Percentiles rank a stretch among this genome's conserved stretches.
Evolutionary conservation across 2,888 invertebrate species (phyloP).

Genomic region (Anodontia alba): DNA sequence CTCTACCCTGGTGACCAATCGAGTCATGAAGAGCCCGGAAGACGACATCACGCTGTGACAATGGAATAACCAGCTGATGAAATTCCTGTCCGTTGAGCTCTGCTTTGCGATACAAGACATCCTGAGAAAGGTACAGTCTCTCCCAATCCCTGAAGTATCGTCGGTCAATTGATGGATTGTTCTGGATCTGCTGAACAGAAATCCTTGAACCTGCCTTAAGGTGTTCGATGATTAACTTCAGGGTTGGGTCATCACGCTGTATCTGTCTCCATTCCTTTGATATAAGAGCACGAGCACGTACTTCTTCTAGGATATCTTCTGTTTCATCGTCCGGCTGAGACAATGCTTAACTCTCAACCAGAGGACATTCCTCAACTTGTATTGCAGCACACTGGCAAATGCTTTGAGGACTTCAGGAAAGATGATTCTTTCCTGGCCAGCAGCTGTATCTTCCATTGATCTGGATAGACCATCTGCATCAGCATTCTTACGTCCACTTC

Average conservation of each 20-base stretch:
- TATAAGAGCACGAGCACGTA: neutral
- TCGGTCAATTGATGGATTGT: too few relatives aligned
- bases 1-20: neutral
- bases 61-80: neutral
- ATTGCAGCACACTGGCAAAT: neutral
- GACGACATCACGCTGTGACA: neutral
- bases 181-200: too few relatives aligned
- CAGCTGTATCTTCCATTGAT: neutral
- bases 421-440: neutral
- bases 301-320: neutral
- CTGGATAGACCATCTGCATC: constrained; percentile 21
- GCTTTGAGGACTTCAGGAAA: constrained; percentile 6
- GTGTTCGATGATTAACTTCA: neutral
- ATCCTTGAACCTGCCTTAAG: neutral
- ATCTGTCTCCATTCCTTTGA: neutral
- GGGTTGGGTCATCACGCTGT: neutral
- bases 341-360: neutral
- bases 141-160: neutral
- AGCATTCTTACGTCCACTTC: too few relatives aligned
- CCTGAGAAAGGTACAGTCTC: too few relatives aligned
- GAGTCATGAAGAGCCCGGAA: neutral
- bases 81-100: neutral
- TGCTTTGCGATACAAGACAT: neutral
- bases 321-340: neutral
- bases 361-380: constrained; percentile 11